Evolutionary conservation across 2,888 invertebrate species (phyloP).

Genomic region (Malacosoma neustria): DNA sequence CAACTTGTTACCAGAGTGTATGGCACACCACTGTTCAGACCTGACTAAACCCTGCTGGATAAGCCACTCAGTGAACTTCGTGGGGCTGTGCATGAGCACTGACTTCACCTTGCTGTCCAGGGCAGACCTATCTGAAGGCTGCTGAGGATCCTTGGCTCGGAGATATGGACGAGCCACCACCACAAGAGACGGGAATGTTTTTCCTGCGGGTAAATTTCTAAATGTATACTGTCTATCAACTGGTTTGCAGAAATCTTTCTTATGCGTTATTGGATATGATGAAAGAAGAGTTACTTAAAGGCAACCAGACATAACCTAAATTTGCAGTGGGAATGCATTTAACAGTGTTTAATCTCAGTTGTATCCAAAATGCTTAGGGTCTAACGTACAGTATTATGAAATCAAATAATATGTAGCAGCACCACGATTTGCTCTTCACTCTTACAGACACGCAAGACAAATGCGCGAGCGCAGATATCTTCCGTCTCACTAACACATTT

Average conservation of each 20-base stretch:
- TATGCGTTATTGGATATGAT: too few relatives aligned
- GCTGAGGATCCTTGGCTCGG: constrained; percentile 77
- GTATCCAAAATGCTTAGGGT: too few relatives aligned
- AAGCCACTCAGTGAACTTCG: constrained; percentile 92
- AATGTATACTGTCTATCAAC: neutral
- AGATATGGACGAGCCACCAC: constrained; percentile 88
- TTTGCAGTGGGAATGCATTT: too few relatives aligned
- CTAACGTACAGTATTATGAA: too few relatives aligned
- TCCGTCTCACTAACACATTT: too few relatives aligned
- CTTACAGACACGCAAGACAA: too few relatives aligned
- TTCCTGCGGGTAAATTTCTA: constrained; percentile 59
- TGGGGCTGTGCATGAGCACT: constrained; percentile 86
- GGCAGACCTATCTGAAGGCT: constrained; percentile 73
- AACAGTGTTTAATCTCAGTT: too few relatives aligned
- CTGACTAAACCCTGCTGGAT: constrained; percentile 89
- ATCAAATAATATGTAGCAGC: too few relatives aligned
- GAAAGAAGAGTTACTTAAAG: too few relatives aligned
- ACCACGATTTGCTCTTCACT: too few relatives aligned
- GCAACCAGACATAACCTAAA: too few relatives aligned
- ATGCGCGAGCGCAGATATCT: too few relatives aligned
- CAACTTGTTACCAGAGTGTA: constrained; percentile 80
- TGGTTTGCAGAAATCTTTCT: neutral
- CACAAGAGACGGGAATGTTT: constrained; percentile 90
- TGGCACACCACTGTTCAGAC: constrained; percentile 84
- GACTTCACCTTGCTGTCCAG: constrained; percentile 88